Conservation (phyloP, 2,888 invertebrate species). For the Tipula helvola region DNA sequence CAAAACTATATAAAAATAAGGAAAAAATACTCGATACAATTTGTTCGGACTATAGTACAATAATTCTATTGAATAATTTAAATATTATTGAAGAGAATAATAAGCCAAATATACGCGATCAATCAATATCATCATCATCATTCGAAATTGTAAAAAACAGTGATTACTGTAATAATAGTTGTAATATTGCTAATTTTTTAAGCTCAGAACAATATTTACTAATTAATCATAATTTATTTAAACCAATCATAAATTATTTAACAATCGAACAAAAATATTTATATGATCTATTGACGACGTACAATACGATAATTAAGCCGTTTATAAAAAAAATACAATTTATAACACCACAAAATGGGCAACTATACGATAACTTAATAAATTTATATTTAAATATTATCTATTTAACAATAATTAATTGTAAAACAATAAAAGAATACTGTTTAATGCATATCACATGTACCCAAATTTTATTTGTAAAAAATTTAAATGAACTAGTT, state of each 20-base stretch:
- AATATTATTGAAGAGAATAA: constrained; percentile 18
- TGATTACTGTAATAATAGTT: neutral
- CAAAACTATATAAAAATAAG: constrained; percentile 39
- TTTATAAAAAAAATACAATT: constrained; percentile 50
- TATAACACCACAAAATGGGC: constrained; percentile 38
- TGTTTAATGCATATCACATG: constrained; percentile 51
- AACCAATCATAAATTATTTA: constrained; percentile 34
- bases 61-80: constrained; percentile 24
- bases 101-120: neutral
- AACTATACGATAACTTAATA: constrained; percentile 51
- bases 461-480: constrained; percentile 54
- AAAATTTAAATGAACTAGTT: constrained; percentile 57
- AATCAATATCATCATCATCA: neutral
- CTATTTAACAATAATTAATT: constrained; percentile 52
- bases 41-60: constrained; percentile 35
- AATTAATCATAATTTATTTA: constrained; percentile 24
- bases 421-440: constrained; percentile 56
- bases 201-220: constrained; percentile 23
- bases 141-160: neutral
- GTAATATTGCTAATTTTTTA: constrained; percentile 13
- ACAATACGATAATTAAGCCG: constrained; percentile 49
- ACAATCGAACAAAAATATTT: constrained; percentile 52
- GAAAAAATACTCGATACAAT: constrained; percentile 24
- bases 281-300: constrained; percentile 52
- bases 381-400: constrained; percentile 55